Conservation (phyloP, 2,888 invertebrate genomes). For the Cepaea hortensis region DNA sequence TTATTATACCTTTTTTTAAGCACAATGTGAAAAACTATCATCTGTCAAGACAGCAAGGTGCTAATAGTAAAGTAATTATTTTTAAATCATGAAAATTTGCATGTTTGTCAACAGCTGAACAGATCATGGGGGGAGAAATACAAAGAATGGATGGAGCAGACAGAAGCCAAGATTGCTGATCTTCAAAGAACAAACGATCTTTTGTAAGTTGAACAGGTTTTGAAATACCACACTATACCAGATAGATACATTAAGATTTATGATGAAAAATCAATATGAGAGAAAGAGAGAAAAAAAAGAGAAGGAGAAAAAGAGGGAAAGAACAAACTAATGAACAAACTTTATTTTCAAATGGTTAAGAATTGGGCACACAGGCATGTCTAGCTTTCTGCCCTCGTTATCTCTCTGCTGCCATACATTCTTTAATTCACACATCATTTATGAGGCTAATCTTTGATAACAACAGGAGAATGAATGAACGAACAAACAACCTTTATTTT, state of each 20-base stretch:
- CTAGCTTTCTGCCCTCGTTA: neutral
- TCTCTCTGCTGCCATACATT: too few relatives aligned
- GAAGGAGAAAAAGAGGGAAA: neutral
- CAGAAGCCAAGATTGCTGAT: constrained; percentile 69
- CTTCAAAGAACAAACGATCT: constrained; percentile 69
- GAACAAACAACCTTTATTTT: too few relatives aligned
- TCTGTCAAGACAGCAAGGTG: too few relatives aligned
- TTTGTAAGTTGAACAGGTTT: constrained; percentile 63
- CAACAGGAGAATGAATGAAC: too few relatives aligned
- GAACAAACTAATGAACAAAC: too few relatives aligned
- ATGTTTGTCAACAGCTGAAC: constrained; percentile 61
- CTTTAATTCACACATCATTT: too few relatives aligned
- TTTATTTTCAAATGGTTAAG: too few relatives aligned
- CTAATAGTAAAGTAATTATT: neutral
- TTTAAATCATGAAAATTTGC: neutral
- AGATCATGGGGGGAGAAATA: constrained; percentile 69
- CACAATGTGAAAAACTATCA: too few relatives aligned
- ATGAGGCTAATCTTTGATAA: too few relatives aligned
- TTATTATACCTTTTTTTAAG: too few relatives aligned
- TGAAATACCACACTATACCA: neutral
- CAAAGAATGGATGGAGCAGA: constrained; percentile 71
- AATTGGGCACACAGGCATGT: neutral
- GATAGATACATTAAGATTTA: neutral
- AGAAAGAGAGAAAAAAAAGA: neutral
- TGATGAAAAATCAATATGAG: neutral